Base-by-base conservation (phyloP, 2,888 invertebrate species). In the Aporophyla nigra region DNA sequence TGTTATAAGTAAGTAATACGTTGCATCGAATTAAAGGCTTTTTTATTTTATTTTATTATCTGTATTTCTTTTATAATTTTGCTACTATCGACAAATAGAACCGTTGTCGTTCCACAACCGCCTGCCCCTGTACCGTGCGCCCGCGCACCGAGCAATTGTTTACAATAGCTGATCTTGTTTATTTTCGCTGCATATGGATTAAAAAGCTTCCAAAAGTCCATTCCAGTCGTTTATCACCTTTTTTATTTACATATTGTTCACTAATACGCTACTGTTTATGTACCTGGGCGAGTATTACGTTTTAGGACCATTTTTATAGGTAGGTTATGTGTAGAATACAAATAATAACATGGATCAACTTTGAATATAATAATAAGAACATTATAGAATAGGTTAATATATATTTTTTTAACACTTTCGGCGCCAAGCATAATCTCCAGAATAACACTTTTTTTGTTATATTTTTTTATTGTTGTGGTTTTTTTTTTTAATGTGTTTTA, bases 181-280 rank as follows among this genome's bases (percentile, higher is more conserved):
- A 95, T 96, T 96, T 96, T 95, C 89, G 85, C 94, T 94, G 91
- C 93, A 93, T 96, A 96, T 96, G 95, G 95, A 96, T 96, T 96
- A 96, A 96, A 96, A 96, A 96, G 95, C 95, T 94, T 90, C 93
- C 92, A 91, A 94, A 87, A 94, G 90, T 93, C 93, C 93, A 93
- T 95, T 93, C 90, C 83, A 85, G 93, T 92, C 91, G 87, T 95
- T 95, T 93, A 95, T 94, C 83, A 90, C 90, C 85, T 89, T 90
- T 92, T 93, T 92, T 91, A 91, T 93, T 93, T 93, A 89, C 83
- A 86, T 87, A 88, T 88, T 89, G 87, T 86, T 86, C 84, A 85
- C 75, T 88, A 84, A 77, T 82, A 81, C 70, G 74, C 66, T 78
- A 76, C 71, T 79, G 74, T 81, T 71, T 82, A 78, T 80, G 63